Base-by-base conservation (phyloP, 2,113 vertebrate species). In the Oenanthe oenanthe region DNA sequence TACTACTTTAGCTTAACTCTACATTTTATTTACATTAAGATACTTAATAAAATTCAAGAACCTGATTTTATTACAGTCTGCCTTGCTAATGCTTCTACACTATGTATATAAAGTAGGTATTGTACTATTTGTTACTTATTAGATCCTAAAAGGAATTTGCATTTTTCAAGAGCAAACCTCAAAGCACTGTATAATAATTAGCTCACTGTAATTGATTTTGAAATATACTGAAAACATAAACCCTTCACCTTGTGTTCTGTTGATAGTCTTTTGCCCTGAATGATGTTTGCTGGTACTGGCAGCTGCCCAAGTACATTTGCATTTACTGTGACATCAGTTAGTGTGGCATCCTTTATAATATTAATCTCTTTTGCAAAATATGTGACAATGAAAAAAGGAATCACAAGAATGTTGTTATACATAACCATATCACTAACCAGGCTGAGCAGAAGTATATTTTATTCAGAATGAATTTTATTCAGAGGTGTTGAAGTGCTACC, bases 121-220 rank as follows among this genome's bases (percentile, higher is more conserved):
- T 62, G 11, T 65, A 70, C 12, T 88, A 31, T 53, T 89, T 88
- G 47, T 65, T 85, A 53, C 70, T 66, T 95, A 75, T 45, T 81
- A 72, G 29, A 25, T 72, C 53, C 72, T 86, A 31, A 28, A 22
- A 70, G 6, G 24, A 76, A 81, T 84, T 75, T 72, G 13, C 36
- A 87, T 91, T 97, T 93, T 90, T 95, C 78, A 96, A 95, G 68
- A 91, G 25, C 51, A 92, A 84, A 78, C 12, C 31, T 89, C 61
- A 88, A 72, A 92, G 25, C 42, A 66, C 14, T 7, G 3, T 31
- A 71, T 92, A 78, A 72, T 90, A 95, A 93, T 96, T 94, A 95
- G 60, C 67, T 94, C 63, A 70, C 43, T 89, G 32, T 78, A 93
- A 95, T 82, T 94, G 66, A 91, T 96, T 89, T 91, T 89, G 32